phyloP scores from a whole-genome alignment of 2,888 invertebrate species.

The Brachyopa scutellaris region DNA sequence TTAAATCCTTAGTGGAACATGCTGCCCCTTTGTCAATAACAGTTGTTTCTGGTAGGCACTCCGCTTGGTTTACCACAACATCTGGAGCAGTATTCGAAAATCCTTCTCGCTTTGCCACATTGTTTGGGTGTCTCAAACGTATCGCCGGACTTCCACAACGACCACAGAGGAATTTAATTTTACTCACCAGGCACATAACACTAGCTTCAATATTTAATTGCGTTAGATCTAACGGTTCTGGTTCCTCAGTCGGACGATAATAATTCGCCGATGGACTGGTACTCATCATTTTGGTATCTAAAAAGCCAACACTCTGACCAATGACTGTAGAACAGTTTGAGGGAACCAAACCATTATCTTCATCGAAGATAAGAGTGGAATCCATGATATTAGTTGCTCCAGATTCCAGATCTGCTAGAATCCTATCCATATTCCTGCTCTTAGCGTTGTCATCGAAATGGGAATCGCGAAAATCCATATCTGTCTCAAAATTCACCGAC shows the following conservation, averaged over 20 bases:
- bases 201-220: constrained; percentile 93
- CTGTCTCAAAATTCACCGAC: constrained; percentile 68
- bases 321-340: constrained; percentile 74
- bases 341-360: constrained; percentile 72
- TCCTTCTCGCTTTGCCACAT: constrained; percentile 77
- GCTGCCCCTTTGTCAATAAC: constrained; percentile 11
- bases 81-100: constrained; percentile 79
- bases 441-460: constrained; percentile 74
- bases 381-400: constrained; percentile 19
- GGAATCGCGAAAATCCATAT: constrained; percentile 75
- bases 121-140: constrained; percentile 84
- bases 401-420: not conserved
- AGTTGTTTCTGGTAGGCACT: constrained; percentile 19
- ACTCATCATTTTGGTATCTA: constrained; percentile 83
- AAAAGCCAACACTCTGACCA: constrained; percentile 79
- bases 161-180: constrained; percentile 90
- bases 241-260: constrained; percentile 90
- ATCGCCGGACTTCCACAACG: constrained; percentile 89
- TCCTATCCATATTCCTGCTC: constrained; percentile 1
- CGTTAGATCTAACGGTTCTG: constrained; percentile 93
- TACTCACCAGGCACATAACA: constrained; percentile 92
- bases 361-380: constrained; percentile 54
- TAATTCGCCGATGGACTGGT: constrained; percentile 86
- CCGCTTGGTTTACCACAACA: constrained; percentile 78
- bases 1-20: constrained; percentile 58